A percentile compares a stretch with the other conserved stretches of the same genome.
These are phyloP conservation scores for Pogonomyrmex barbatus DNA, from an alignment of 1,140 invertebrate genomes.

Conservation along the genomic window DNA sequence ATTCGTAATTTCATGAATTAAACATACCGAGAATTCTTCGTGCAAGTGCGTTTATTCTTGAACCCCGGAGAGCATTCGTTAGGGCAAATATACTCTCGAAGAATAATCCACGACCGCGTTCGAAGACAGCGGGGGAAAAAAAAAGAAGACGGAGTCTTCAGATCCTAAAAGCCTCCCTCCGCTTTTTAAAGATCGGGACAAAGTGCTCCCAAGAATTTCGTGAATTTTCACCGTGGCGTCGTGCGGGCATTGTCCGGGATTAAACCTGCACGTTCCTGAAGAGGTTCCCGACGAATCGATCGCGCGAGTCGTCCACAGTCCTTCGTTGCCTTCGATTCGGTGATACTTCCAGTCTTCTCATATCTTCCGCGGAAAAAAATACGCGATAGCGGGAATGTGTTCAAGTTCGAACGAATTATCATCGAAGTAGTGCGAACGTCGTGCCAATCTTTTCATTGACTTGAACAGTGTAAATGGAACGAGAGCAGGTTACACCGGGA, in stretches of 20 bases:
- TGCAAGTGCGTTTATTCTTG: slow-evolving; percentile 40
- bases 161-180: slow-evolving; percentile 30
- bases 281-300: slow-evolving; percentile 43
- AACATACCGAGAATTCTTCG: not conserved
- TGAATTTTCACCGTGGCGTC: slow-evolving; percentile 21
- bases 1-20: not conserved
- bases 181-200: slow-evolving; percentile 46
- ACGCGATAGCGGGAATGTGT: not conserved
- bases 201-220: slow-evolving; percentile 32
- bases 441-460: slow-evolving; percentile 35
- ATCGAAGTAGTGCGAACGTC: slow-evolving; percentile 14
- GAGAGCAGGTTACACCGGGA: not conserved
- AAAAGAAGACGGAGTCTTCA: slow-evolving; percentile 18
- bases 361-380: not conserved
- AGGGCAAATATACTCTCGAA: slow-evolving; percentile 1
- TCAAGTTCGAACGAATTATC: slow-evolving; percentile 1
- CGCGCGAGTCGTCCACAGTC: slow-evolving; percentile 38
- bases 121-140: not conserved
- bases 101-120: slow-evolving; percentile 34
- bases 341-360: slow-evolving; percentile 11
- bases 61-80: not conserved
- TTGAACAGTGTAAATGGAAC: slow-evolving; percentile 35
- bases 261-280: slow-evolving; percentile 48
- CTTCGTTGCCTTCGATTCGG: slow-evolving; percentile 32
- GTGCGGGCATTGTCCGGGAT: slow-evolving; percentile 43